Conservation (phyloP, 2,888 invertebrate species). For the Hybos culiciformis region DNA sequence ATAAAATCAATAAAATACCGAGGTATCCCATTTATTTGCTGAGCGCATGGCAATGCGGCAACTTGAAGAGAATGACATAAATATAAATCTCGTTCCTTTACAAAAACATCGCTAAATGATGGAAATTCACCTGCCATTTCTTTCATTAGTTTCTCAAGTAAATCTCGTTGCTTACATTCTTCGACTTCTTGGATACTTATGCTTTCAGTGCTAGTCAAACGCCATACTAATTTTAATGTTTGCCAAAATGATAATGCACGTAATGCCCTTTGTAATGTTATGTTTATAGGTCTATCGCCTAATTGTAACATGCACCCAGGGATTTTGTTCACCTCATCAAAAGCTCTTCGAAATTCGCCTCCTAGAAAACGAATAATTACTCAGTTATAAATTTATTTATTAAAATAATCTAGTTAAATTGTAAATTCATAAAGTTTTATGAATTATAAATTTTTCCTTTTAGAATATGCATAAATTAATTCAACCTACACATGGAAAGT, state of each 20-base stretch:
- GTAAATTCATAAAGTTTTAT: too few relatives aligned
- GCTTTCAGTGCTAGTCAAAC: constrained; percentile 67
- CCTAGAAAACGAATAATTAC: too few relatives aligned
- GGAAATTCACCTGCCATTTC: constrained; percentile 93
- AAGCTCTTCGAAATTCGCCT: constrained; percentile 90
- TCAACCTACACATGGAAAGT: too few relatives aligned
- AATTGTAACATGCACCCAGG: constrained; percentile 73
- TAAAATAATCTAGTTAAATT: too few relatives aligned
- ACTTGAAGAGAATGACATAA: constrained; percentile 77
- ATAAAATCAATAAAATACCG: too few relatives aligned
- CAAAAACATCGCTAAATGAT: constrained; percentile 77
- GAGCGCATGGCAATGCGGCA: constrained; percentile 40
- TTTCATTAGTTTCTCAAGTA: constrained; percentile 79
- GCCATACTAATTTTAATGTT: constrained; percentile 72
- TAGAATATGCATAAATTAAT: too few relatives aligned
- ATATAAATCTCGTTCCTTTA: constrained; percentile 84
- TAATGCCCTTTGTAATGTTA: constrained; percentile 82
- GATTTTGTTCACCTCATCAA: constrained; percentile 57
- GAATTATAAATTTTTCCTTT: too few relatives aligned
- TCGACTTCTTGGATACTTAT: constrained; percentile 91
- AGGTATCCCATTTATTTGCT: constrained; percentile 19
- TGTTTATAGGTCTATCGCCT: constrained; percentile 86
- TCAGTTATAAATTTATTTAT: too few relatives aligned
- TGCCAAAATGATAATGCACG: constrained; percentile 79
- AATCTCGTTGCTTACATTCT: constrained; percentile 79